Conservation (phyloP, 2,888 invertebrate genomes). For the Acanthosepion lycidas region DNA sequence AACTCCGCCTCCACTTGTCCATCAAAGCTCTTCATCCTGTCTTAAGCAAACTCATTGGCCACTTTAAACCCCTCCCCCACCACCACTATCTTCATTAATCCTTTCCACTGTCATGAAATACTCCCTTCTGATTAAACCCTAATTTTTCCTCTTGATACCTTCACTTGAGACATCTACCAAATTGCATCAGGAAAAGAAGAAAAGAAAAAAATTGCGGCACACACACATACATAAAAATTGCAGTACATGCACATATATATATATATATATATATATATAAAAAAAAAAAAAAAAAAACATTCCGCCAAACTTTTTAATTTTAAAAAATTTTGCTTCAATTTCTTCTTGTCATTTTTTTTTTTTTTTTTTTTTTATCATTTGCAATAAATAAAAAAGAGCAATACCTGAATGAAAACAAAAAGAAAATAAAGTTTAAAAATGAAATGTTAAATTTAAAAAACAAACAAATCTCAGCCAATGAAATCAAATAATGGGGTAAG, state of each 20-base stretch:
- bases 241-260: too few relatives aligned
- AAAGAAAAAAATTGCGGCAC: background rate
- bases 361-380: background rate
- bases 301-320: too few relatives aligned
- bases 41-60: background rate
- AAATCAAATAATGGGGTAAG: constrained; percentile 1
- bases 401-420: too few relatives aligned
- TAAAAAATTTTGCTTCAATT: background rate
- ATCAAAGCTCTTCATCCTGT: background rate
- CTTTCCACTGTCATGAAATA: too few relatives aligned
- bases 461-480: background rate
- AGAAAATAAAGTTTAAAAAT: too few relatives aligned
- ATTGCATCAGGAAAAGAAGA: background rate
- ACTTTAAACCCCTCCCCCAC: background rate
- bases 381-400: background rate
- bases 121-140: background rate
- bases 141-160: background rate
- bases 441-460: background rate
- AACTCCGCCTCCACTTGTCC: background rate
- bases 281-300: too few relatives aligned
- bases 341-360: background rate
- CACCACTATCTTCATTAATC: background rate
- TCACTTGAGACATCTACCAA: background rate
- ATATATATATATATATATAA: too few relatives aligned
- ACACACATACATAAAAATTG: background rate